A percentile compares a stretch with the other conserved stretches of the same genome.
Conservation (phyloP, 2,797 vertebrate genomes). For the Gallirallus australis region DNA sequence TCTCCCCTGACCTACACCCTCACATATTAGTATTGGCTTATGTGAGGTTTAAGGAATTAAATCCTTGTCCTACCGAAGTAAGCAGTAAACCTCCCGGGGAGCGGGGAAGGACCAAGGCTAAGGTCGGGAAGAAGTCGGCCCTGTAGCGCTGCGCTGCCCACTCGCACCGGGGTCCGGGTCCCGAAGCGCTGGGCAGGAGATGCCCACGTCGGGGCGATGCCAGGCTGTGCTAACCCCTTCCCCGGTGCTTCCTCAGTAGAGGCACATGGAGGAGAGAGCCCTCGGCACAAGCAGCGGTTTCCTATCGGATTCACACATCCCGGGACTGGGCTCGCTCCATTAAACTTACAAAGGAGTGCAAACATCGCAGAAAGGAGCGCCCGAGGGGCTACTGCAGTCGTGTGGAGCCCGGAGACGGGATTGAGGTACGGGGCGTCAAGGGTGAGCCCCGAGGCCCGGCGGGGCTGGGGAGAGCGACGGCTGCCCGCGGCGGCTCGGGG, state of each 20-base stretch:
- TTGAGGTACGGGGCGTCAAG: no score
- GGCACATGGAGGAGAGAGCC: neutral
- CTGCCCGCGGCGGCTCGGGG: neutral
- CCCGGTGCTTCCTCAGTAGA: accelerated
- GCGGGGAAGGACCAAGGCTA: neutral
- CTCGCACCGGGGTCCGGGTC: no score
- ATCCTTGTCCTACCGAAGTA: neutral
- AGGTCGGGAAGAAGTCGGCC: neutral
- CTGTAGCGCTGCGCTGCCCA: neutral
- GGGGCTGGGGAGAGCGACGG: neutral
- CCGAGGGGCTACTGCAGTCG: neutral
- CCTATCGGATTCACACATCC: neutral
- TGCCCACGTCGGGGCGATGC: neutral
- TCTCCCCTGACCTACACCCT: neutral
- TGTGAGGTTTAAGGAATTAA: slow-evolving; percentile 3
- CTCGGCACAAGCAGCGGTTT: neutral
- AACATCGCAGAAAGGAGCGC: neutral
- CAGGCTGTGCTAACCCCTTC: neutral
- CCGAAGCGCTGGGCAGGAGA: neutral
- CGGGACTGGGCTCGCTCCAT: neutral
- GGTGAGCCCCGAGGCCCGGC: neutral
- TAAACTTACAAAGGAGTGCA: neutral
- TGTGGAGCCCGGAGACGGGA: neutral
- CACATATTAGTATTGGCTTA: neutral
- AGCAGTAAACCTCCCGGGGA: neutral